phyloP scores from a whole-genome alignment of 2,888 invertebrate species.

The Callyntrura guangdongensis region DNA sequence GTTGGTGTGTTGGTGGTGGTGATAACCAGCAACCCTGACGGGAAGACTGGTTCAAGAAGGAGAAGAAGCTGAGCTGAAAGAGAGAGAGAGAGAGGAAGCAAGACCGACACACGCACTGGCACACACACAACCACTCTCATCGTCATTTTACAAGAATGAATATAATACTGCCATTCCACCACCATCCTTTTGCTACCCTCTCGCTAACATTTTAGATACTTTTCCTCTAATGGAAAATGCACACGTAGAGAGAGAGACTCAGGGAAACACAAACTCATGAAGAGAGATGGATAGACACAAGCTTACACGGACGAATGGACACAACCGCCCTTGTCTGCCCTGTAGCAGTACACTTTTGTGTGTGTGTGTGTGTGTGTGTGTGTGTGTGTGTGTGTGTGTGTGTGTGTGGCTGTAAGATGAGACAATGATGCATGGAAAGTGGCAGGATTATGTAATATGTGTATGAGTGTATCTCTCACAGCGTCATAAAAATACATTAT shows the following conservation, averaged over 20 bases:
- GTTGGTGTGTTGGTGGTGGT: slow-evolving; percentile 6
- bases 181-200: not conserved
- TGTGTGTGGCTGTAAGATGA: slow-evolving; percentile 53
- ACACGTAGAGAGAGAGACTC: not conserved
- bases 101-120: slow-evolving; percentile 79
- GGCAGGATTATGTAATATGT: slow-evolving; percentile 59
- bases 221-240: not conserved
- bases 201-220: not conserved
- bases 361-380: not conserved
- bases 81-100: slow-evolving; percentile 72
- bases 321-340: slow-evolving; percentile 49
- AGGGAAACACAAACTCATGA: slow-evolving; percentile 15
- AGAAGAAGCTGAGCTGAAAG: not conserved
- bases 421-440: slow-evolving; percentile 65
- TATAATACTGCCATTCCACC: slow-evolving; percentile 18
- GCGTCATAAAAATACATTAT: slow-evolving; percentile 64
- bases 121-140: slow-evolving; percentile 53
- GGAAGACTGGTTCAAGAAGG: slow-evolving; percentile 48
- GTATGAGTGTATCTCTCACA: no score
- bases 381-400: not conserved
- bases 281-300: not conserved
- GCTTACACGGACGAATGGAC: slow-evolving; percentile 71
- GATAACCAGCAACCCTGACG: slow-evolving; percentile 53
- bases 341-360: slow-evolving; percentile 15
- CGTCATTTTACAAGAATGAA: slow-evolving; percentile 18